A percentile compares a stretch with the other conserved stretches of the same genome.
These are phyloP conservation scores for Entelurus aequoreus DNA, from an alignment of 2,113 vertebrate species.

Conservation along the genomic window DNA sequence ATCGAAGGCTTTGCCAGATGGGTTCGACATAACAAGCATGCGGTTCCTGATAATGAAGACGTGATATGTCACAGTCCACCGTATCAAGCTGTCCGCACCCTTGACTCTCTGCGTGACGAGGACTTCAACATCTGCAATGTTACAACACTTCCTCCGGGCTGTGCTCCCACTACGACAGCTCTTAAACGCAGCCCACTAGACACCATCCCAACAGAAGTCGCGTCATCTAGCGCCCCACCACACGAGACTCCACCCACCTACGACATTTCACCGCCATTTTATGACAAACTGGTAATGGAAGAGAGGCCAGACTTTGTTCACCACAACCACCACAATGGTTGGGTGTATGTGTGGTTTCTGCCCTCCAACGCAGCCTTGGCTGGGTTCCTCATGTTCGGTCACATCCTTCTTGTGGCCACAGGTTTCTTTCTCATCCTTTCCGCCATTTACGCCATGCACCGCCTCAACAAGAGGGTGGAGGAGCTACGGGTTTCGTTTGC, in stretches of 20 bases:
- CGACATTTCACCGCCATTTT: conserved; percentile 19
- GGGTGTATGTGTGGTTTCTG: conserved; percentile 83
- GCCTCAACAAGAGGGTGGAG: conserved; percentile 40
- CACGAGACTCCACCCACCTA: neutral
- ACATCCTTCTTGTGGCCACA: conserved; percentile 52
- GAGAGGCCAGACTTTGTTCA: conserved; percentile 67
- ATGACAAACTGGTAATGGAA: conserved; percentile 49
- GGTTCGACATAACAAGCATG: conserved; percentile 64
- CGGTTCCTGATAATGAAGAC: conserved; percentile 45
- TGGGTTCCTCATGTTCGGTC: conserved; percentile 63
- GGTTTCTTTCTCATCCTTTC: conserved; percentile 53
- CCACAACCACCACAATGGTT: conserved; percentile 64
- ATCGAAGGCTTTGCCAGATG: conserved; percentile 74
- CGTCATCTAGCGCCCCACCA: neutral
- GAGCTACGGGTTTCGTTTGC: conserved; percentile 12
- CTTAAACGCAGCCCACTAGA: neutral
- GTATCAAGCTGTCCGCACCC: conserved; percentile 9
- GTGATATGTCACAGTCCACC: conserved; percentile 50
- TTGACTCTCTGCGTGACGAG: conserved; percentile 44
- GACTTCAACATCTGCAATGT: conserved; percentile 39
- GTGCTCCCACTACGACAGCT: neutral
- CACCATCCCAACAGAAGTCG: neutral
- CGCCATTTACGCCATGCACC: conserved; percentile 43
- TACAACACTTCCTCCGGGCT: neutral
- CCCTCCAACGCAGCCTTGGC: conserved; percentile 56